Evolutionary conservation across 2,113 vertebrate species (phyloP).

Genomic region (Leucosticte australis): DNA sequence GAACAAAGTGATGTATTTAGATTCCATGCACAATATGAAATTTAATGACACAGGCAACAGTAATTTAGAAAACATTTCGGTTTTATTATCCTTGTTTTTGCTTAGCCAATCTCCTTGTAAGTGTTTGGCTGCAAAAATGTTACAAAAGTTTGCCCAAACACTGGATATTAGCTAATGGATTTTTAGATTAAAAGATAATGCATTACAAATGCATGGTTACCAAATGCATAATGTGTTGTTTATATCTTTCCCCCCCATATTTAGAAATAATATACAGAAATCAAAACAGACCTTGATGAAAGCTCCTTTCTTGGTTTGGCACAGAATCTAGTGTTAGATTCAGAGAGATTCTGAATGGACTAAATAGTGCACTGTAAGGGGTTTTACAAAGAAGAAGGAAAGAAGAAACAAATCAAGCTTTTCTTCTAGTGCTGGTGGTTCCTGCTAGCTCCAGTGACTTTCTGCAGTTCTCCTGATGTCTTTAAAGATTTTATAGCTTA

Average conservation of each 20-base stretch:
- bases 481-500: conserved; percentile 51
- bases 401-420: conserved; percentile 17
- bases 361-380: conserved; percentile 34
- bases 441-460: conserved; percentile 14
- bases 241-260: not conserved
- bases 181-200: conserved; percentile 48
- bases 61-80: conserved; percentile 77
- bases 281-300: not conserved
- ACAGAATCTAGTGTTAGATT: conserved; percentile 16
- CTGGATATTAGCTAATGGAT: conserved; percentile 53
- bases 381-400: conserved; percentile 9
- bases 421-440: not conserved
- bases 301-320: conserved; percentile 10
- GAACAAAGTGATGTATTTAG: conserved; percentile 85
- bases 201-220: not conserved
- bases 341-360: conserved; percentile 19
- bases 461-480: not conserved
- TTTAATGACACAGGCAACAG: conserved; percentile 80
- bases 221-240: conserved; percentile 1
- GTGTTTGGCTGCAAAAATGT: conserved; percentile 46
- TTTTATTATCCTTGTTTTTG: conserved; percentile 73
- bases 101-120: conserved; percentile 56
- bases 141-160: conserved; percentile 55
- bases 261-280: conserved; percentile 37
- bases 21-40: conserved; percentile 86